phyloP scores from a whole-genome alignment of 2,113 vertebrate species.

The Marcusenius ussheri region DNA sequence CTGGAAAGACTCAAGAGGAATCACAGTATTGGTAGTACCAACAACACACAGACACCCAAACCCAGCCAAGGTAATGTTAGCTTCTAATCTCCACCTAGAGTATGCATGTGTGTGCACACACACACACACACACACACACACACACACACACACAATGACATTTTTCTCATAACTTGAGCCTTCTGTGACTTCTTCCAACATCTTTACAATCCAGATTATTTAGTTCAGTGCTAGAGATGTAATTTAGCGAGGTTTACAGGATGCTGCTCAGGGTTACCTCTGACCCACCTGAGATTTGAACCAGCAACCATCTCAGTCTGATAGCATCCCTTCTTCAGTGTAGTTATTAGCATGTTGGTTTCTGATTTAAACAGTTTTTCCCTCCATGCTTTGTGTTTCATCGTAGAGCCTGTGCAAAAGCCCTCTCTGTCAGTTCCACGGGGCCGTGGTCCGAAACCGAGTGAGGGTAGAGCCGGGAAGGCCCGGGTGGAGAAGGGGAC shows the following conservation, averaged over 20 bases:
- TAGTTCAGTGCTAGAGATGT: background rate
- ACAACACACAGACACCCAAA: constrained; percentile 17
- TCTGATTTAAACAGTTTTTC: background rate
- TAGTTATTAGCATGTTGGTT: background rate
- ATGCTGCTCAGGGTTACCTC: background rate
- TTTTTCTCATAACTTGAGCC: background rate
- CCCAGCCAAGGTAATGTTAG: constrained; percentile 29
- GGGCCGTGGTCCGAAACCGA: background rate
- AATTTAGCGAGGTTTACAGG: background rate
- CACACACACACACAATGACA: background rate
- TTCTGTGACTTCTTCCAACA: background rate
- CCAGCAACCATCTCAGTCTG: background rate
- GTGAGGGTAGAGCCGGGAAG: background rate
- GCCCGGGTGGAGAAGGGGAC: constrained; percentile 17
- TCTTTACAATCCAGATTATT: background rate
- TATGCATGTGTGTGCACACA: background rate
- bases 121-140: no score
- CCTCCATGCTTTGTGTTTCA: background rate
- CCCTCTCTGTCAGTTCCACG: constrained; percentile 33
- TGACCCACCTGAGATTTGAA: background rate
- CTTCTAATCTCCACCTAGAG: background rate
- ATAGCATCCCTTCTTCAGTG: background rate
- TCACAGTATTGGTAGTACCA: constrained; percentile 22
- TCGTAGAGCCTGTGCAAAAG: constrained; percentile 37
- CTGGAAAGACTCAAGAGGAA: constrained; percentile 66